These are phyloP conservation scores for Piscicola geometra DNA, from an alignment of 2,888 invertebrate species.

Conservation along the genomic window DNA sequence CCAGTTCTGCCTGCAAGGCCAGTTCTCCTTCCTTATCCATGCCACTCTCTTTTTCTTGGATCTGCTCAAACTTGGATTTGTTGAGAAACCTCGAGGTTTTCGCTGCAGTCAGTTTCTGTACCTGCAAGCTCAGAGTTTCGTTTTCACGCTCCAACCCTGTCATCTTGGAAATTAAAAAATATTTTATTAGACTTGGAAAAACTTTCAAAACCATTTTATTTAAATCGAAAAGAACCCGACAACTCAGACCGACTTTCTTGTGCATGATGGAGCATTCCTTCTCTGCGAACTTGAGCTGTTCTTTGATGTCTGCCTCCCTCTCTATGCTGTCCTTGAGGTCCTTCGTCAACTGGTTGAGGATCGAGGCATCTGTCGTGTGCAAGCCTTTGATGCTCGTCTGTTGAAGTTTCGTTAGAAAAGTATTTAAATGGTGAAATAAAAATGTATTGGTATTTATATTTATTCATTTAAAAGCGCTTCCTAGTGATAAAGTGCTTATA, in stretches of 20 bases:
- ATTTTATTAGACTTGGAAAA: background rate
- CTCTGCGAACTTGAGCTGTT: constrained; percentile 85
- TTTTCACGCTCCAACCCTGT: constrained; percentile 95
- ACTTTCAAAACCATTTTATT: background rate
- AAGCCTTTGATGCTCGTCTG: background rate
- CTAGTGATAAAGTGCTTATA: no score
- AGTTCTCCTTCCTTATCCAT: constrained; percentile 67
- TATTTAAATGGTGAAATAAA: no score
- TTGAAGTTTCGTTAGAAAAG: no score
- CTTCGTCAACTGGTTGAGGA: constrained; percentile 65
- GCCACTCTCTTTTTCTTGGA: constrained; percentile 32
- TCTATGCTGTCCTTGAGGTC: constrained; percentile 87
- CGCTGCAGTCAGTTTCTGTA: constrained; percentile 79
- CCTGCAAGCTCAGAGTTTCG: constrained; percentile 86
- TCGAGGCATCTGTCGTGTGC: constrained; percentile 10
- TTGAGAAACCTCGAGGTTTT: constrained; percentile 40
- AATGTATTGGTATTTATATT: no score
- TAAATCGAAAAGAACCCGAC: background rate
- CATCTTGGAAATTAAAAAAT: no score
- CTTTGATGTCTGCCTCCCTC: constrained; percentile 86
- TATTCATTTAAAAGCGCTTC: background rate
- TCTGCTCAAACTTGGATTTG: constrained; percentile 59
- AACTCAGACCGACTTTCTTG: constrained; percentile 62
- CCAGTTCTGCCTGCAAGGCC: constrained; percentile 76
- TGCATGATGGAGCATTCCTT: constrained; percentile 71